Percentiles rank a stretch among this genome's conserved stretches.
Evolutionary conservation across 2,888 invertebrate species (phyloP).

Genomic region (Drosophila emarginata): DNA sequence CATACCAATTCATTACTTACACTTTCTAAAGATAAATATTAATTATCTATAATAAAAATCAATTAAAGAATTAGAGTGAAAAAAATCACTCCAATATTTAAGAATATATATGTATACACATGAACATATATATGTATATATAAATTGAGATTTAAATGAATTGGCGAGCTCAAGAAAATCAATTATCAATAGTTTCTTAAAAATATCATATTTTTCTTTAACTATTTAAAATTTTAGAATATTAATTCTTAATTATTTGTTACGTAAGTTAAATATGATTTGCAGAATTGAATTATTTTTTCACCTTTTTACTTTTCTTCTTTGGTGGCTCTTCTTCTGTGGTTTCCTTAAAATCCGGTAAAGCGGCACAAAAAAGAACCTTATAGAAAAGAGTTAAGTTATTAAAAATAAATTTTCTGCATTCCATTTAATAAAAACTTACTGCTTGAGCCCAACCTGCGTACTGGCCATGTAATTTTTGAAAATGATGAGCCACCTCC

Average conservation of each 20-base stretch:
- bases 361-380: conserved; percentile 91
- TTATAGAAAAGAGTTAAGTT: conserved; percentile 80
- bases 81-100: no score
- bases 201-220: no score
- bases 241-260: background rate
- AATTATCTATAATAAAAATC: no score
- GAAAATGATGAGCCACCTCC: conserved; percentile 93
- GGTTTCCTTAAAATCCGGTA: conserved; percentile 87
- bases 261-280: background rate
- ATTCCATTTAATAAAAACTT: conserved; percentile 78
- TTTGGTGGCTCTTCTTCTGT: background rate
- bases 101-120: no score
- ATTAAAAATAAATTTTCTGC: background rate
- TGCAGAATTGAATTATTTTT: background rate
- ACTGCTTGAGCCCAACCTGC: conserved; percentile 98
- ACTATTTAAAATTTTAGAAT: no score
- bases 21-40: no score
- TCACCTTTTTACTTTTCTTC: background rate
- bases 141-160: no score
- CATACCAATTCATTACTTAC: no score
- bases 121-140: no score
- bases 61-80: no score
- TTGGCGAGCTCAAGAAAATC: no score
- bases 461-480: conserved; percentile 90
- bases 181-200: no score